Evolutionary conservation across 2,797 vertebrate species (phyloP), one percentile per base, ranked within the genome.

Genomic region (Scyliorhinus canicula): DNA sequence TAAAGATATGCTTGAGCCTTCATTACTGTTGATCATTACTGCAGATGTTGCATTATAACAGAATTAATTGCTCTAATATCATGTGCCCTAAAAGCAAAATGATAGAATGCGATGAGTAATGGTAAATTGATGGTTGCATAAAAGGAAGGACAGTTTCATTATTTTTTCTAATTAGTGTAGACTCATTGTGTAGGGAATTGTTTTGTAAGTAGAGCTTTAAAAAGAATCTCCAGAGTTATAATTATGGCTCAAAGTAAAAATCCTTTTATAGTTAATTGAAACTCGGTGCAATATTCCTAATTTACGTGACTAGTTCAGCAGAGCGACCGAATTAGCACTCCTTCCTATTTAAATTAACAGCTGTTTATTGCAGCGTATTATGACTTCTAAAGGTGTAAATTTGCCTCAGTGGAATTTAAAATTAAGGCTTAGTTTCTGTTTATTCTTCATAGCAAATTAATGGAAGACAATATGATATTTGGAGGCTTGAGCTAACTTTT

Each of bases 261-360:
- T 52, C 67, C 67, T 74, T 93, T 65, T 94, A 14, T 94, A 71
- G 93, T 69, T 94, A 94, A 74, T 94, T 94, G 93, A 94, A 94
- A 71, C 67, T 44, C 69, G 55, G 47, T 55, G 16, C 60, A 40
- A 40, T 35, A 94, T 71, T 93, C 65, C 40, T 69, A 93, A 93
- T 94, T 94, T 74, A 44, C 1, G 67, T 94, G 93, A 74, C 93
- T 71, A 94, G 74, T 94, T 93, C 93, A 71, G 44, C 93, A 71
- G 12, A 93, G 93, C 67, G 52, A 74, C 44, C 35, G 28, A 94
- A 94, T 94, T 94, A 69, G 47, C 67, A n/a, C 16, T 52, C 40
- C 28, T 94, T 74, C 93, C 93, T 94, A 65, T 52, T 74, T 74
- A 52, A 94, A 74, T 94, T 94, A 74, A 74, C 26, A n/a, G 67